Conservation (phyloP, 2,888 invertebrate genomes). For the Philereme transversata region DNA sequence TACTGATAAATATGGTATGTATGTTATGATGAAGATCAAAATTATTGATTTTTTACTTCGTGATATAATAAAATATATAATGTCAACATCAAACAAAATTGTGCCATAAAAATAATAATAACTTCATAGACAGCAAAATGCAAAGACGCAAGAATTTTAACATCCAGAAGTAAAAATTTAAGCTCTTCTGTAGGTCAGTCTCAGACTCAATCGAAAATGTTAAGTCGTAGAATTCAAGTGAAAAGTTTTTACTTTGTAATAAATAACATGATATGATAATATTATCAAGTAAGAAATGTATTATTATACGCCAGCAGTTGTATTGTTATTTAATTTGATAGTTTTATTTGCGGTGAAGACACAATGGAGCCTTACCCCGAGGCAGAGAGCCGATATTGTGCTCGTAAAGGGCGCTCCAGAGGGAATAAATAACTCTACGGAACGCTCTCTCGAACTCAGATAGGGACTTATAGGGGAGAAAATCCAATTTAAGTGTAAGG, state of each 20-base stretch:
- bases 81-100: no score
- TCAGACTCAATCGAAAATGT: no score
- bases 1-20: no score
- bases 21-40: no score
- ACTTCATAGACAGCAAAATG: no score
- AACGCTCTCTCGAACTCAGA: slow-evolving; percentile 32
- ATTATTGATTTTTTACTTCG: no score
- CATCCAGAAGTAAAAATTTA: no score
- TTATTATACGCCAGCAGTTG: slow-evolving; percentile 21
- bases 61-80: no score
- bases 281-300: slow-evolving; percentile 9
- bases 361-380: slow-evolving; percentile 47
- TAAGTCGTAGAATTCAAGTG: no score
- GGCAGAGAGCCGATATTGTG: slow-evolving; percentile 68
- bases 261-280: slow-evolving; percentile 3
- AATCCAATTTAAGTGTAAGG: slow-evolving; percentile 39
- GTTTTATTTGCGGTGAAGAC: slow-evolving; percentile 51
- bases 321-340: slow-evolving; percentile 61
- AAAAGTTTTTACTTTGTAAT: not conserved
- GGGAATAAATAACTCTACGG: slow-evolving; percentile 67
- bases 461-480: slow-evolving; percentile 29
- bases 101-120: no score
- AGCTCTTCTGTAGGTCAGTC: no score
- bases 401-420: slow-evolving; percentile 67
- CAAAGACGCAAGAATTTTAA: no score